A percentile compares a stretch with the other conserved stretches of the same genome.
Conservation (phyloP, 2,888 invertebrate genomes). For the Cheiracanthium punctorium region DNA sequence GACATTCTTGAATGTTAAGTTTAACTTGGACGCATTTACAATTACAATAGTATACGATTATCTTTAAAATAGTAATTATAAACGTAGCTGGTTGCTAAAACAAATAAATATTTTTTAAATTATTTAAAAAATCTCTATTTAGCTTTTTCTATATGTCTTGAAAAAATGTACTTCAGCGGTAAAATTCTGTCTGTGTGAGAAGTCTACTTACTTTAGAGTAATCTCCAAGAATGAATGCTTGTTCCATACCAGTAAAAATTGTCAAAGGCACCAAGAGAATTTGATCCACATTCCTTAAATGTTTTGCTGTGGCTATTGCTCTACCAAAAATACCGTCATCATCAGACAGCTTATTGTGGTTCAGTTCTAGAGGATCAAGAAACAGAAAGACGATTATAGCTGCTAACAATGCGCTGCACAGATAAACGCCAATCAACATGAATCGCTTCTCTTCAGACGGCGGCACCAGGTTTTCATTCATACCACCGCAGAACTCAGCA, state of each 20-base stretch:
- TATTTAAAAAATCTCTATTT: too few species aligned
- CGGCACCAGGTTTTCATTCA: constrained; percentile 81
- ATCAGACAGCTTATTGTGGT: not conserved
- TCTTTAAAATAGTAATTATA: too few species aligned
- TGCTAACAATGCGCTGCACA: constrained; percentile 89
- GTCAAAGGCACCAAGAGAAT: constrained; percentile 95
- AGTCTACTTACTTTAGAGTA: constrained; percentile 77
- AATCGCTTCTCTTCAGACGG: constrained; percentile 91
- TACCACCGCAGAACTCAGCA: constrained; percentile 47
- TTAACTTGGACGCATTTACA: too few species aligned
- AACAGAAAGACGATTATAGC: constrained; percentile 90
- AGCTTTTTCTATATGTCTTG: too few species aligned
- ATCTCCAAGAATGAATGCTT: constrained; percentile 92
- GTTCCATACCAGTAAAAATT: constrained; percentile 97
- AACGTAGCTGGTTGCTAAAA: too few species aligned
- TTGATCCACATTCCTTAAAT: constrained; percentile 89
- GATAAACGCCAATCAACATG: constrained; percentile 91
- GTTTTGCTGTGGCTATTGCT: constrained; percentile 90
- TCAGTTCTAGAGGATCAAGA: constrained; percentile 87
- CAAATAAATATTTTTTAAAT: too few species aligned
- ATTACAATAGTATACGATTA: too few species aligned
- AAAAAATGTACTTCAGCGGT: too few species aligned
- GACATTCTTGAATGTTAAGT: too few species aligned
- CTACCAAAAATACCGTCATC: not conserved
- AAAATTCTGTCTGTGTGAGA: too few species aligned